Base-by-base conservation (phyloP, 2,113 vertebrate genomes). In the Phalacrocorax brasilianus region DNA sequence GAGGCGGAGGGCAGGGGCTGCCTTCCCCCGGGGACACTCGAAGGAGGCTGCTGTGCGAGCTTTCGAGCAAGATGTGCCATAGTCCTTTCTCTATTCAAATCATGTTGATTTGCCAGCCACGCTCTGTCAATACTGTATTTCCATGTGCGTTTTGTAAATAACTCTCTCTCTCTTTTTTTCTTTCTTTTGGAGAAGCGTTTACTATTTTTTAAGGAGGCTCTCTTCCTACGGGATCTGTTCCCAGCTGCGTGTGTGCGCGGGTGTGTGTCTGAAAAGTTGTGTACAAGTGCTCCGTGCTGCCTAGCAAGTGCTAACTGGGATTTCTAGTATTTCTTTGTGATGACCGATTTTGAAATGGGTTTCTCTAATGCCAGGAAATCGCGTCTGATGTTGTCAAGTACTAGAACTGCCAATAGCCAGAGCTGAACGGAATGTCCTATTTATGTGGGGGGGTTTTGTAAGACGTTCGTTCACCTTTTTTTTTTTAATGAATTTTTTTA, bases 261-360 rank as follows among this genome's bases (percentile, higher is more conserved):
- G 92, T 91, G 85, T 95, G 84, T 88, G 94, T 93, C 78, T 91
- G 93, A 95, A 95, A 90, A 93, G 95, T 96, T 97, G 93, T 97
- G 79, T 95, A 85, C 94, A 95, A 93, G 95, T 93, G 94, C 95
- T 93, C 94, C 97, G 67, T 89, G 78, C 96, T 91, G 96, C 95
- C 93, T 94, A 95, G 94, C 92, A 94, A 97, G 89, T 94, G 93
- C 95, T 97, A 72, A 93, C 82, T 94, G 95, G 97, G 92, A 95
- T 95, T 97, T 98, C 98, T 92, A 97, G 98, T 98, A 97, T 99
- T 98, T 95, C 97, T 67, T 97, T 98, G 98, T 99, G 99, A 99
- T 98, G 99, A 99, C 98, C 99, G 98, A 98, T 98, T 99, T 99
- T 98, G 99, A 99, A 99, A 99, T 98, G 99, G 96, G 97, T 98